A percentile compares a stretch with the other conserved stretches of the same genome.
Conservation (phyloP, 2,888 invertebrate species). For the Miltochrista miniata region DNA sequence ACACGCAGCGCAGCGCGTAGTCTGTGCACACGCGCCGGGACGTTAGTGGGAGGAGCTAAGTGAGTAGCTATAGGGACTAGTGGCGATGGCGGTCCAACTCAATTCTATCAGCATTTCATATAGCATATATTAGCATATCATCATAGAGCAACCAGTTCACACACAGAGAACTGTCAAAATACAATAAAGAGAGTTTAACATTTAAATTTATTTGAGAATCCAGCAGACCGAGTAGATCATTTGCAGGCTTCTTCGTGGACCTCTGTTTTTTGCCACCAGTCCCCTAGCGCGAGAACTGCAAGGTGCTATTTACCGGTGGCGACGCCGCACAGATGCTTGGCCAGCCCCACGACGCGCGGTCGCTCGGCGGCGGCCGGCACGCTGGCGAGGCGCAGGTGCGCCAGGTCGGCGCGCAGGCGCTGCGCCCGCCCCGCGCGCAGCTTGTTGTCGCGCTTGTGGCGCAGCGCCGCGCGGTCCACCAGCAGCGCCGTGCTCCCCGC, state of each 20-base stretch:
- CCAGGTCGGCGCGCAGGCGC: conserved; percentile 91
- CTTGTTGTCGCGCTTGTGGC: conserved; percentile 89
- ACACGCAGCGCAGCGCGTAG: conserved; percentile 88
- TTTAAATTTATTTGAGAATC: too few relatives aligned
- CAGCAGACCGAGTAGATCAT: too few relatives aligned
- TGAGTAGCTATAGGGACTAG: too few relatives aligned
- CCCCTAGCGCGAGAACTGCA: background rate
- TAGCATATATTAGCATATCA: too few relatives aligned
- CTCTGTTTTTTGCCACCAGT: too few relatives aligned
- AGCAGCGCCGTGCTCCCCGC: conserved; percentile 85
- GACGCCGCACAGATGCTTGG: conserved; percentile 95
- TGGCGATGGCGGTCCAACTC: too few relatives aligned
- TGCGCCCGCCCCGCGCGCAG: conserved; percentile 29
- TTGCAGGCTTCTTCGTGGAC: too few relatives aligned
- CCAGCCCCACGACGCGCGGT: conserved; percentile 86
- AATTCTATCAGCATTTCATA: too few relatives aligned
- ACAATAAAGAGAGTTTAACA: too few relatives aligned
- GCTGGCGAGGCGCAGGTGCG: conserved; percentile 86
- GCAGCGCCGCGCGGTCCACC: conserved; percentile 90
- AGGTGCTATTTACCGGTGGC: conserved; percentile 87
- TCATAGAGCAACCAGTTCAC: too few relatives aligned
- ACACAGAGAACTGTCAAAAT: too few relatives aligned
- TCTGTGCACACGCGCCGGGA: conserved; percentile 74
- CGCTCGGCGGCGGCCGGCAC: conserved; percentile 57
- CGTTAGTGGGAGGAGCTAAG: too few relatives aligned